Evolutionary conservation across 2,113 vertebrate species (phyloP), one percentile per base, ranked within the genome.

Genomic region (Diglossa brunneiventris): DNA sequence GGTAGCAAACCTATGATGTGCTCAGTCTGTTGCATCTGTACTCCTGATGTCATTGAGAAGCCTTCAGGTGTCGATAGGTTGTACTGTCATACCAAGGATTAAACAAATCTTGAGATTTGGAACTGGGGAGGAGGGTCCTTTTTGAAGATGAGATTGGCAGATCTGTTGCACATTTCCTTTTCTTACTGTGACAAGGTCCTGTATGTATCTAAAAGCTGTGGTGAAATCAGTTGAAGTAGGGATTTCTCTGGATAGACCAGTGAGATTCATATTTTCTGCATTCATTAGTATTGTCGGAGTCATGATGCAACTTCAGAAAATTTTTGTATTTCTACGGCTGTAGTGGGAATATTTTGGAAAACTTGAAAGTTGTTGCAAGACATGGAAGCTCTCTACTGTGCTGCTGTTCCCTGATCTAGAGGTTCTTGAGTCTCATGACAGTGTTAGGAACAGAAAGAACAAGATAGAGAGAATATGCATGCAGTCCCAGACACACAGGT

Each of bases 51-150:
- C 41, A 50, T 15, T 56, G 41, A n/a, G 58, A 80, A 62, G 5
- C 0, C 21, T 61, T 64, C 5, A 14, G 10, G 5, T 10, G 10
- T 64, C 0, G 0, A 15, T 79, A 4, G 0, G 1, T 23, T 72
- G 8, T 13, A 18, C 7, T 56, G 13, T 30, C 26, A 27, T 42
- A 13, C 3, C 21, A 72, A 79, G 16, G 15, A 50, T 83, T 59
- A 83, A 87, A 41, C 5, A 46, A 59, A 64, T 33, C 0, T 6
- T 55, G 15, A 78, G 31, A 23, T 67, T 53, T 63, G 35, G 69
- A 52, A 53, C 1, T 58, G 58, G 28, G 31, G 46, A 66, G 27
- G 17, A 77, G 6, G 11, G 21, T 70, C 11, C 26, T 68, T 47
- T 69, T 12, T 11, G 13, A 64, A 19, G 13, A 49, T n/a, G 37